Percentiles rank a stretch among this genome's conserved stretches.
Evolutionary conservation across 2,888 invertebrate species (phyloP).

Genomic region (Patella caerulea): DNA sequence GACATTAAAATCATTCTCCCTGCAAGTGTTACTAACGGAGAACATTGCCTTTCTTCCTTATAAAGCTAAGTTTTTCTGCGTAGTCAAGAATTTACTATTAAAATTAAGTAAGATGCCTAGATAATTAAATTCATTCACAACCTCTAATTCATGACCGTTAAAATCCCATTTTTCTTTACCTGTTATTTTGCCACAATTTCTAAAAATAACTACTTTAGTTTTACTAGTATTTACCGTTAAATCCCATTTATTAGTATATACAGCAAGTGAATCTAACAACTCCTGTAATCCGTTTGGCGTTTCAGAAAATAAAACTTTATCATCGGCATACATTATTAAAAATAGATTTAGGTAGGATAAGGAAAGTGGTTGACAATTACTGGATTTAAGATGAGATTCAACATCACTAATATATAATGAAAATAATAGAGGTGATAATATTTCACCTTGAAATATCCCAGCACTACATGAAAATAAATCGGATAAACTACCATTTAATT

Average conservation of each 20-base stretch:
- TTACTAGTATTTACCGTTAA: background rate
- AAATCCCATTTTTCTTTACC: slow-evolving; percentile 10
- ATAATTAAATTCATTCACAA: slow-evolving; percentile 4
- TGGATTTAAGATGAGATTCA: background rate
- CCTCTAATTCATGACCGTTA: background rate
- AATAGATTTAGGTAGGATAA: background rate
- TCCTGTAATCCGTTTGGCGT: background rate
- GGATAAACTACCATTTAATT: slow-evolving; percentile 4
- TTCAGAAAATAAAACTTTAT: background rate
- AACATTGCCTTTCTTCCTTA: slow-evolving; percentile 16
- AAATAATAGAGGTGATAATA: background rate
- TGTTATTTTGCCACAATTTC: slow-evolving; percentile 1
- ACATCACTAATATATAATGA: background rate
- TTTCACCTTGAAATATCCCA: background rate
- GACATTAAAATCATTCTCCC: slow-evolving; percentile 15
- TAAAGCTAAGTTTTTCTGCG: background rate
- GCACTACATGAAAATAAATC: background rate
- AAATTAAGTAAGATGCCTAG: background rate
- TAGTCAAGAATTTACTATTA: background rate
- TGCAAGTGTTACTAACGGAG: background rate
- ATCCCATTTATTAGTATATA: slow-evolving; percentile 3
- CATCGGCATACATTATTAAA: background rate
- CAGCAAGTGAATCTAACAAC: background rate
- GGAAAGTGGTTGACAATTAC: background rate
- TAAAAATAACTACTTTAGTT: slow-evolving; percentile 1